Evolutionary conservation across 2,113 vertebrate species (phyloP), one percentile per base, ranked within the genome.

Genomic region (Actenoides hombroni): DNA sequence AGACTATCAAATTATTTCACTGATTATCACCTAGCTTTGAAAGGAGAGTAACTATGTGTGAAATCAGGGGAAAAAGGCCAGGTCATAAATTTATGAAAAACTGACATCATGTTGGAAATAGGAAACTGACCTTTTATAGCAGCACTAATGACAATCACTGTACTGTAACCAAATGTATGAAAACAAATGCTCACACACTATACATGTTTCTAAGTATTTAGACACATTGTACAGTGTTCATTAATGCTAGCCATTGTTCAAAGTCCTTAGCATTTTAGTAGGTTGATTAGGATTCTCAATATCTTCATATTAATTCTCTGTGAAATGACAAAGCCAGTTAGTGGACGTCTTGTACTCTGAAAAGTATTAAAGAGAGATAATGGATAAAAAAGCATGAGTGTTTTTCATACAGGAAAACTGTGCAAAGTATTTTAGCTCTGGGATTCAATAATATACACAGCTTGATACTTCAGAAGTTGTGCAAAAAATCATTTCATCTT

Each of bases 381-480:
- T 48, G 21, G 46, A 61, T 44, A 75, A 91, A 79, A 57, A n/a
- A 90, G 39, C 8, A 54, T 63, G 42, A 71, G 9, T 3, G 2
- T 42, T 92, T 91, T 83, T 75, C 48, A 64, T 56, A 37, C 4
- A 67, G 44, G 16, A 53, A 92, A 87, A 89, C 4, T 17, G 1
- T 51, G n/a, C 63, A 51, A 90, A 88, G n/a, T 53, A 69, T 40
- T 92, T 26, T 71, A 77, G 35, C 40, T 93, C 54, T 96, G 35
- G 20, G 33, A 76, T 48, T 57, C 49, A 94, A 35, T 82, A 88
- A 80, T 24, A 63, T 20, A 49, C 40, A 77, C 67, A 95, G 68
- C 28, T 78, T 93, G 35, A 74, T 91, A 70, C 83, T 95, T 96
- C 83, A 83, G 67, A 95, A 88, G 25, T 57, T 87, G 14, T 18